Conservation (phyloP, 2,113 vertebrate genomes). For the Heliornis fulica region DNA sequence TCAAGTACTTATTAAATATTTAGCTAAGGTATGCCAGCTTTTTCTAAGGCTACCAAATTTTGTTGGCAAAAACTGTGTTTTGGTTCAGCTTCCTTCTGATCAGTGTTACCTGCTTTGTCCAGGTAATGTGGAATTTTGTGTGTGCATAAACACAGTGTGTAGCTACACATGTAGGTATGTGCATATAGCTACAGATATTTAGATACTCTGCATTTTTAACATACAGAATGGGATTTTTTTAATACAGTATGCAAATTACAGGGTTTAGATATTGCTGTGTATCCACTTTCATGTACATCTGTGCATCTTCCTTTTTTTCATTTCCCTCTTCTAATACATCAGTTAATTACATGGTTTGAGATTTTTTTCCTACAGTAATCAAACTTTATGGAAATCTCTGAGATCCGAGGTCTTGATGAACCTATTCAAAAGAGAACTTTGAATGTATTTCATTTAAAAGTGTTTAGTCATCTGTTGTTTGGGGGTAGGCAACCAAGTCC, state of each 20-base stretch:
- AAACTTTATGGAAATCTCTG: background rate
- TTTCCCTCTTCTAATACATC: background rate
- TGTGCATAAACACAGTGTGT: background rate
- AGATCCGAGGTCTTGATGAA: background rate
- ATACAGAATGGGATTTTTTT: background rate
- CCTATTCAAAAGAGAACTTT: background rate
- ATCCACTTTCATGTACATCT: background rate
- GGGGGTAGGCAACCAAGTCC: background rate
- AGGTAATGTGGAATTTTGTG: background rate
- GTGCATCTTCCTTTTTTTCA: background rate
- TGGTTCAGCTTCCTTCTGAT: background rate
- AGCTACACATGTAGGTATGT: background rate
- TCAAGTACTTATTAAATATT: background rate
- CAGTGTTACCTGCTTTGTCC: background rate
- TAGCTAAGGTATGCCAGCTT: background rate
- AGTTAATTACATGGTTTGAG: background rate
- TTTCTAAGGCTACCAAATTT: background rate
- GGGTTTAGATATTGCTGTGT: background rate
- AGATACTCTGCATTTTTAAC: background rate
- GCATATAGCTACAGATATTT: background rate
- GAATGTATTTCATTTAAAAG: background rate
- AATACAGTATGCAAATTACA: background rate
- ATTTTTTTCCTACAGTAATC: background rate
- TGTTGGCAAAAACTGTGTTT: background rate
- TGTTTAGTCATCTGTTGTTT: background rate